Percentiles rank a stretch among this genome's conserved stretches.
phyloP scores from a whole-genome alignment of 2,888 invertebrate species.

The Linyphia triangularis region DNA sequence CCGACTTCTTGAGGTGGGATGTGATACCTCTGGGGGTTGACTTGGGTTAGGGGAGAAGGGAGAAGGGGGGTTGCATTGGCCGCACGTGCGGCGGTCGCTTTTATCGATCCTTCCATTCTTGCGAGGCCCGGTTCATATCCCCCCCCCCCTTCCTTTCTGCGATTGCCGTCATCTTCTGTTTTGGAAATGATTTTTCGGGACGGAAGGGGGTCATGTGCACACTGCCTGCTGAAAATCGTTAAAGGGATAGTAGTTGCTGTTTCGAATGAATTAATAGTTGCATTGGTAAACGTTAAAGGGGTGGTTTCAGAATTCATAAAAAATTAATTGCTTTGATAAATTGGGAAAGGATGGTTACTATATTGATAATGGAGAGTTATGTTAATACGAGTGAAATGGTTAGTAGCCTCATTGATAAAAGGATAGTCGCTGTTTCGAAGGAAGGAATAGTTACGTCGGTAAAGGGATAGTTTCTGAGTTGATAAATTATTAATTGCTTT shows the following conservation, averaged over 20 bases:
- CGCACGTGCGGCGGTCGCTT: slow-evolving; percentile 70
- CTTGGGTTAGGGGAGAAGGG: slow-evolving; percentile 7
- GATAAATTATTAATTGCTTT: too few species aligned
- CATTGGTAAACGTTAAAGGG: background rate
- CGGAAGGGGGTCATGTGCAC: slow-evolving; percentile 4
- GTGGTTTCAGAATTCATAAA: too few species aligned
- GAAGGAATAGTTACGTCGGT: too few species aligned
- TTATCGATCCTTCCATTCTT: slow-evolving; percentile 47
- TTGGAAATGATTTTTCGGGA: background rate
- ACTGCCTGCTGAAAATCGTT: background rate
- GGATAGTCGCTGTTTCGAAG: too few species aligned
- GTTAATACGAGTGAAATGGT: too few species aligned
- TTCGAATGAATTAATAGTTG: background rate
- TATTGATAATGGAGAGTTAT: too few species aligned
- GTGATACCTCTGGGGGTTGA: slow-evolving; percentile 60
- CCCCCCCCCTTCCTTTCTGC: slow-evolving; percentile 11
- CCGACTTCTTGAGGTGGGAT: slow-evolving; percentile 70
- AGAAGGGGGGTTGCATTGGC: slow-evolving; percentile 19
- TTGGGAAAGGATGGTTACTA: too few species aligned
- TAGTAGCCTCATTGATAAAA: too few species aligned
- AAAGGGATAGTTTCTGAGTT: too few species aligned
- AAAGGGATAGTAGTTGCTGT: background rate
- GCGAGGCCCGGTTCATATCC: background rate
- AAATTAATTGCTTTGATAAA: too few species aligned
- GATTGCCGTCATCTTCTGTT: slow-evolving; percentile 39